Evolutionary conservation across 2,797 vertebrate genomes (phyloP).

Genomic region (Acanthiza pusilla): DNA sequence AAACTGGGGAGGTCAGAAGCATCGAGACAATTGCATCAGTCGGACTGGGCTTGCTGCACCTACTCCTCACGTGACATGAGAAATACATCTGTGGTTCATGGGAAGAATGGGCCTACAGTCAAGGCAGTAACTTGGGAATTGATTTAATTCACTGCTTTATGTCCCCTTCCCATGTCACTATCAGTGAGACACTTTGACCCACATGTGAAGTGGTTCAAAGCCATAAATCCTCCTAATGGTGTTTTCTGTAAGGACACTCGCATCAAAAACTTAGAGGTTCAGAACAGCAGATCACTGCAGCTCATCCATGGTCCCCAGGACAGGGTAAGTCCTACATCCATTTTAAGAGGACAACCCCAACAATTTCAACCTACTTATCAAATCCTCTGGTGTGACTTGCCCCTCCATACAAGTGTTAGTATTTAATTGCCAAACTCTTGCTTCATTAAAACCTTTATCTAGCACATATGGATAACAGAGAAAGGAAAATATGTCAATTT

Average conservation of each 20-base stretch:
- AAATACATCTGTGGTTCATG: rapidly evolving
- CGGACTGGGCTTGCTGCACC: background rate
- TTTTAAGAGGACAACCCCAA: background rate
- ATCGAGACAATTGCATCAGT: background rate
- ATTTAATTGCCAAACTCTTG: background rate
- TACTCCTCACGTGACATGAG: rapidly evolving
- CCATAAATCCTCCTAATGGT: background rate
- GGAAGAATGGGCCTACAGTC: background rate
- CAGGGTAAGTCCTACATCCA: rapidly evolving
- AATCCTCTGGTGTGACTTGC: background rate
- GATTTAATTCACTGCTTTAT: background rate
- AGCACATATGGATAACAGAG: rapidly evolving
- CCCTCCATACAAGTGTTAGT: background rate
- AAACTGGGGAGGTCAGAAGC: background rate
- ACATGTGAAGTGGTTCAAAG: background rate
- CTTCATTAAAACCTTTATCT: background rate
- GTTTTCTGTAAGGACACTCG: background rate
- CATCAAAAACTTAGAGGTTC: background rate
- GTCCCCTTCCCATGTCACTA: background rate
- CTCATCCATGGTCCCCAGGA: background rate
- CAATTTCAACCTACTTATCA: background rate
- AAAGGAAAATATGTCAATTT: background rate
- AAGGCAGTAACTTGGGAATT: background rate
- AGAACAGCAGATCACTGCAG: background rate
- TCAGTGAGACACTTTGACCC: rapidly evolving